Base-by-base conservation (phyloP, 2,113 vertebrate species). In the Antigone vipio region DNA sequence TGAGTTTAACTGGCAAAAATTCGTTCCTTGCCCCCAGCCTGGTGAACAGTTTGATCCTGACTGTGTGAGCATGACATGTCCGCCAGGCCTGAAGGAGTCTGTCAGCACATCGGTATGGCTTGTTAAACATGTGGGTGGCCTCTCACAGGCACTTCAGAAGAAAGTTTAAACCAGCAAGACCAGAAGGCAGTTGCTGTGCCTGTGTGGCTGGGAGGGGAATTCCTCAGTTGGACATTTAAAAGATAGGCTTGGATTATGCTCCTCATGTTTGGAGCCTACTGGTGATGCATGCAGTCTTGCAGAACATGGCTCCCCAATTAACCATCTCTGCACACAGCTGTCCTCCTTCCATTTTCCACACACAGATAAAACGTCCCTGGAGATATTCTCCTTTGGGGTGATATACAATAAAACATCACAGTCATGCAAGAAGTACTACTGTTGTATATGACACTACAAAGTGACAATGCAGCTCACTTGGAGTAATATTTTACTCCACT, bases 41-140 rank as follows among this genome's bases (percentile, higher is more conserved):
- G 35, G 27, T 27, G 26, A 67, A 42, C 59, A 84, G 47, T 29
- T 73, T 83, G 63, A 55, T 32, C 19, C 53, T 23, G 27, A 30
- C 27, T 53, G 24, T 3, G 7, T 20, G 38, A 62, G 9, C 4
- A 5, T 22, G 60, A 58, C 35, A 42, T 2, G 3, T 40, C 50
- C 1, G 0, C 12, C 52, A 85, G 19, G 38, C 22, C 60, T 47
- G 38, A 63, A 74, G 68, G 15, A 42, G 7, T 9, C 19, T 81
- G 24, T 53, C 73, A 59, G 20, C 1, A 1, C 35, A 23, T 42
- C 2, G 0, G 26, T 3, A 21, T 0, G 1, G n/a, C 22, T 49
- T 40, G 26, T 55, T 13, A 30, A 67, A 63, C 12, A 7, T 1
- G 21, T 26, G 55, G 24, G 44, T 19, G 38, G 64, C 32, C n/a